phyloP scores from a whole-genome alignment of 2,797 vertebrate species.

The Pseudochirops corinnae region DNA sequence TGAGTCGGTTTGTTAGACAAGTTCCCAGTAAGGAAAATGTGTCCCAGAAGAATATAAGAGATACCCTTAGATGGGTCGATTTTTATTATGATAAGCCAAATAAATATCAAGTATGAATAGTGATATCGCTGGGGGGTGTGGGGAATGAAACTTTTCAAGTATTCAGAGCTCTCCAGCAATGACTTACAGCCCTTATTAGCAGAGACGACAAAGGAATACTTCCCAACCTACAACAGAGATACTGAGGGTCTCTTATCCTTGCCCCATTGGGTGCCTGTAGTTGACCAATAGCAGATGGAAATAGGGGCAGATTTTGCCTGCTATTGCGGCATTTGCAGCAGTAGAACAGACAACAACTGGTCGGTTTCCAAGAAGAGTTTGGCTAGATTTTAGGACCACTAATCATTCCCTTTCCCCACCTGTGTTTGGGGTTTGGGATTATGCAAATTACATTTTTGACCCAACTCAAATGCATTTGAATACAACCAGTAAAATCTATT shows the following conservation, averaged over 20 bases:
- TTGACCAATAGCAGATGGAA: conserved; percentile 59
- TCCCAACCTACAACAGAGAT: conserved; percentile 57
- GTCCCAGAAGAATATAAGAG: conserved; percentile 53
- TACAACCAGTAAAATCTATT: conserved; percentile 55
- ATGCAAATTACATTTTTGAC: conserved; percentile 75
- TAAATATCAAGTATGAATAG: conserved; percentile 73
- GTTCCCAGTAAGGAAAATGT: conserved; percentile 47
- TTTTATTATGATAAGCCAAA: conserved; percentile 71
- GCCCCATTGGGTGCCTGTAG: conserved; percentile 56
- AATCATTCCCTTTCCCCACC: conserved; percentile 74
- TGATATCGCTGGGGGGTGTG: conserved; percentile 58
- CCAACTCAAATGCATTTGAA: conserved; percentile 59
- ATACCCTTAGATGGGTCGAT: conserved; percentile 61
- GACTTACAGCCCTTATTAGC: conserved; percentile 55
- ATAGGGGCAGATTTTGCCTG: conserved; percentile 64
- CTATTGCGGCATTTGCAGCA: conserved; percentile 71
- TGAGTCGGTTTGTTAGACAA: conserved; percentile 32
- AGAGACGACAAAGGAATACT: conserved; percentile 59
- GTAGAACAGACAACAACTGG: conserved; percentile 76
- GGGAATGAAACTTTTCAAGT: conserved; percentile 70
- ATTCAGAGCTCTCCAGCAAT: conserved; percentile 73
- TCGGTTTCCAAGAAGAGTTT: conserved; percentile 73
- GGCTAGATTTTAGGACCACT: conserved; percentile 76
- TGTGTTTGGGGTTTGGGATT: conserved; percentile 69
- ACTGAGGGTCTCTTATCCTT: conserved; percentile 66